Base-by-base conservation (phyloP, 1,140 invertebrate genomes). In the Bombus cullumanus region DNA sequence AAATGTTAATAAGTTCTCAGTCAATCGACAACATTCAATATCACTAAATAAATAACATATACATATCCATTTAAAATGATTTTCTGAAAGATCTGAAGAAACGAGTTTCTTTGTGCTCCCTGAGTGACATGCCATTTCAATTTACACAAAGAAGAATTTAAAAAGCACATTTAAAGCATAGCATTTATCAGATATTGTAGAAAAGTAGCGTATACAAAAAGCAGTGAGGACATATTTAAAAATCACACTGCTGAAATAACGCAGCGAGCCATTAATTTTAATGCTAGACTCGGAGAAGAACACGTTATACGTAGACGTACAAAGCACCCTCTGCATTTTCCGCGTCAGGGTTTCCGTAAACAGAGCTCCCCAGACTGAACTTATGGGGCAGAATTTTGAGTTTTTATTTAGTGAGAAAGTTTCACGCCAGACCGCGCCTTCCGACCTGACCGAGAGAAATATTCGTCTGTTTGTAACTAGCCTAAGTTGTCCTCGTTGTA, bases 371-470 rank as follows among this genome's bases (percentile, higher is more conserved):
- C 75, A 71, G 37, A 28, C 79, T 83, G 85, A 90, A 92, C 91
- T 92, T 90, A 90, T 86, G 69, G 86, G 41, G 53, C 78, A 66
- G 83, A 88, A 92, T 92, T 92, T 92, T 80, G 85, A 91, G 86
- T 92, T 92, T 92, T 92, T 92, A 92, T 92, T 92, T 92, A 92
- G 89, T 87, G 88, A 88, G 89, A 91, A 92, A 92, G 91, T 92
- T 92, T 88, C 76, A 85, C 89, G 73, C 80, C 73, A 83, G 86
- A 81, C 81, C 89, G 87, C 87, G 80, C 85, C 89, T 85, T 84
- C 83, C 87, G 75, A 85, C 78, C 74, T 47, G 82, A 25, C 37
- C 22, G 9, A 47, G 71, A 88, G 71, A 91, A 85, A 91, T 89
- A 90, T 89, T 91, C 75, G 47, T 85, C 71, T 64, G 87, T 84